Conservation (phyloP, 2,113 vertebrate species). For the Tetrax tetrax region DNA sequence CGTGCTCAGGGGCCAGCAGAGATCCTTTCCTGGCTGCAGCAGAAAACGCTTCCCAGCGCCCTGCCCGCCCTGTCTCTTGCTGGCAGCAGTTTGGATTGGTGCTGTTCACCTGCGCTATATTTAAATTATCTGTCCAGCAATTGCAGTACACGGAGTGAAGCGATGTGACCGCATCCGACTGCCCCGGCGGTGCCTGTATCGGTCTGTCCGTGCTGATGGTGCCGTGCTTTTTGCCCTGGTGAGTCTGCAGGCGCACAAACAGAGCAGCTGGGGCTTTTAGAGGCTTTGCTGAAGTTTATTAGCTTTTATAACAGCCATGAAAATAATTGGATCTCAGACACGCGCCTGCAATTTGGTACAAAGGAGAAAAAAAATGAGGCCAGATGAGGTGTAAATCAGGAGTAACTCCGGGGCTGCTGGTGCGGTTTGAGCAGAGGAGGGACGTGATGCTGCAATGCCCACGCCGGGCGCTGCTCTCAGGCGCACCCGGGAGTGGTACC, state of each 20-base stretch:
- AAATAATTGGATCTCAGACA: conserved; percentile 39
- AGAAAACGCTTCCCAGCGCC: not conserved
- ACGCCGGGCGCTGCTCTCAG: no score
- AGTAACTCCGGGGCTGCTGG: conserved; percentile 11
- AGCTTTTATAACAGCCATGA: not conserved
- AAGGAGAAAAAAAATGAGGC: conserved; percentile 14
- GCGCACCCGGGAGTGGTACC: not conserved
- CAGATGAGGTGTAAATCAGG: conserved; percentile 13
- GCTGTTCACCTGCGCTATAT: not conserved
- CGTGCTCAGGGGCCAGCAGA: not conserved
- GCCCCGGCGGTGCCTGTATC: not conserved
- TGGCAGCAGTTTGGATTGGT: not conserved
- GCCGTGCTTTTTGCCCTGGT: not conserved
- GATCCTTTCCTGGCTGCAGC: not conserved
- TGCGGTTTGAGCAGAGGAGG: not conserved
- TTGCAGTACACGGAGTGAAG: not conserved
- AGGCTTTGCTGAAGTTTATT: conserved; percentile 41
- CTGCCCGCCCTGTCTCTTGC: not conserved
- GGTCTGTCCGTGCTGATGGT: not conserved
- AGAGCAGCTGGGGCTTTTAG: not conserved
- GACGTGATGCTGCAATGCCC: no score
- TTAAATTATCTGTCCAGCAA: not conserved
- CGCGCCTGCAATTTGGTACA: not conserved
- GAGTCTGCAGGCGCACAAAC: not conserved
- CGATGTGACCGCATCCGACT: accelerated